These are phyloP conservation scores for Synergus japonicus DNA, from an alignment of 2,888 invertebrate species.

Conservation along the genomic window DNA sequence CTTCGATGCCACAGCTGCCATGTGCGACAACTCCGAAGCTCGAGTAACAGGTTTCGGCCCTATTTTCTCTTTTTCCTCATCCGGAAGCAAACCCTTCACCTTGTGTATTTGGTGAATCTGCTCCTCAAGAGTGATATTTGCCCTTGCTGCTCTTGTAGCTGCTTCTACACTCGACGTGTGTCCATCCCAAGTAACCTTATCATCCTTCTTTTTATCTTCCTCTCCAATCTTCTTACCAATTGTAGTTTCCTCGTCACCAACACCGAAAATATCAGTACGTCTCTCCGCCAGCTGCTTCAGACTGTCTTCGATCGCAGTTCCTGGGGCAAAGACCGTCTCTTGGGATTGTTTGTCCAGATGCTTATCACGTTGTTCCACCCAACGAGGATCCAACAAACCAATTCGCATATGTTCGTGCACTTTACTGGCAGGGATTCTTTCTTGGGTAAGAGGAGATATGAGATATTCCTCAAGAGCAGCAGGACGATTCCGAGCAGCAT, in stretches of 20 bases:
- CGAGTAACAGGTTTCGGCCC: constrained; percentile 89
- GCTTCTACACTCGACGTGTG: constrained; percentile 98
- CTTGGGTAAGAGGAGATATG: constrained; percentile 98
- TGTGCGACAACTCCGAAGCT: constrained; percentile 71
- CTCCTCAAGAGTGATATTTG: constrained; percentile 96
- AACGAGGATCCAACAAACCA: constrained; percentile 96
- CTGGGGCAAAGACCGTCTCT: constrained; percentile 88
- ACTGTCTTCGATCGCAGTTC: constrained; percentile 95
- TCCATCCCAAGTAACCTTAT: constrained; percentile 98
- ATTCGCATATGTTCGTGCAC: constrained; percentile 99
- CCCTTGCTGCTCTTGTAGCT: constrained; percentile 94
- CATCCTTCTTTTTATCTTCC: constrained; percentile 90
- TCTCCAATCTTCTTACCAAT: constrained; percentile 99
- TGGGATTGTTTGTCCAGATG: constrained; percentile 95
- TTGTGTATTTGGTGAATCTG: constrained; percentile 99
- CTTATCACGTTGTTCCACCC: constrained; percentile 98
- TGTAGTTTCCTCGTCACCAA: constrained; percentile 98
- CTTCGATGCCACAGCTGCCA: constrained; percentile 74
- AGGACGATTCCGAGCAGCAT: constrained; percentile 80
- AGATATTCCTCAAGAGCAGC: constrained; percentile 91
- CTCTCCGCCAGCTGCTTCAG: constrained; percentile 97
- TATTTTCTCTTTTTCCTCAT: constrained; percentile 98
- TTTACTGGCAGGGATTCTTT: constrained; percentile 97
- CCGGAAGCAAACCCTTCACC: constrained; percentile 94
- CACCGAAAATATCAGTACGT: constrained; percentile 99